Percentiles rank a stretch among this genome's conserved stretches.
Evolutionary conservation across 2,797 vertebrate species (phyloP).

Genomic region (Taeniopygia guttata): DNA sequence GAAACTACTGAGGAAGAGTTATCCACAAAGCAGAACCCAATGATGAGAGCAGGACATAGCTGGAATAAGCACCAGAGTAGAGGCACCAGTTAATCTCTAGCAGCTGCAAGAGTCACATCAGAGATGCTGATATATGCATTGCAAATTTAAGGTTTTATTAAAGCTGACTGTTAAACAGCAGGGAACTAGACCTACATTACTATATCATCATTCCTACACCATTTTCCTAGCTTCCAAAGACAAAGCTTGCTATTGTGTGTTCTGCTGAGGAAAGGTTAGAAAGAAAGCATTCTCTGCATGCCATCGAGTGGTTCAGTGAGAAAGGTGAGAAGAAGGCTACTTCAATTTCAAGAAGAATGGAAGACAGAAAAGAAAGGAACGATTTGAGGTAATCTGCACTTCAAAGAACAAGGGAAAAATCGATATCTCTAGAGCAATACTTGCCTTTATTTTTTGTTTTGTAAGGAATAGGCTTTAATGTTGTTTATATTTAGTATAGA

Average conservation of each 20-base stretch:
- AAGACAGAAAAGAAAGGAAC: background rate
- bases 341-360: background rate
- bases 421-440: background rate
- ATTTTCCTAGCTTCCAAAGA: background rate
- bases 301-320: background rate
- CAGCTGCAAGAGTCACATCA: background rate
- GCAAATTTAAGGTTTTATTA: background rate
- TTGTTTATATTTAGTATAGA: background rate
- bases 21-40: background rate
- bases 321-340: background rate
- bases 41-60: background rate
- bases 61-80: background rate
- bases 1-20: background rate
- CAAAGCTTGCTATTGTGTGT: background rate
- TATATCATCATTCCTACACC: background rate
- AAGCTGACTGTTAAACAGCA: background rate
- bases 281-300: background rate
- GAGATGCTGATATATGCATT: background rate
- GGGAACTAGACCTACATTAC: background rate
- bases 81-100: background rate
- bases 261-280: background rate
- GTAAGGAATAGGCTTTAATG: background rate
- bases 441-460: background rate
- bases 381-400: background rate
- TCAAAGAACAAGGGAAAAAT: background rate